These are phyloP conservation scores for Halictus ligatus DNA, from an alignment of 2,888 invertebrate species.

Conservation along the genomic window DNA sequence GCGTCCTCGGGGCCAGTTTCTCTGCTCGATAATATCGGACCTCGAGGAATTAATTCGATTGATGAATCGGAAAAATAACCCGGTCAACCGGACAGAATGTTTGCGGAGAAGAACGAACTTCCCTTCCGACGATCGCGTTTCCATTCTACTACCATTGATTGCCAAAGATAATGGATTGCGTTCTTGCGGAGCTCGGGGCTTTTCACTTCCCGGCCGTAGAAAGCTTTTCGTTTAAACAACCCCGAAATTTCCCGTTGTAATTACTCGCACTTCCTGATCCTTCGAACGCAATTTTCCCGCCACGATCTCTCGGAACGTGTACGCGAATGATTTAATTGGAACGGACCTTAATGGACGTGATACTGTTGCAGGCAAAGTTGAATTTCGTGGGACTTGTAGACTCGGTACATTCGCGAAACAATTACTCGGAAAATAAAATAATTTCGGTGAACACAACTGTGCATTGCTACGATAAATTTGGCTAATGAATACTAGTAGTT, in stretches of 20 bases:
- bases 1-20: constrained; percentile 19
- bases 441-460: too few species aligned
- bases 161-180: neutral
- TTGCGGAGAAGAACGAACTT: neutral
- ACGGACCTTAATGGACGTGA: neutral
- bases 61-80: constrained; percentile 28
- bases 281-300: neutral
- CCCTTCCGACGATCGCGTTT: neutral
- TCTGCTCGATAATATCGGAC: constrained; percentile 15
- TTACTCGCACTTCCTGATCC: neutral
- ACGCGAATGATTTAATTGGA: neutral
- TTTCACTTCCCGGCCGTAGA: neutral
- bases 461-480: too few species aligned
- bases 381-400: too few species aligned
- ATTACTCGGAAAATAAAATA: too few species aligned
- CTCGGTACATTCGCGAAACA: too few species aligned
- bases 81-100: neutral
- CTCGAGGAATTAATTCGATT: constrained; percentile 36
- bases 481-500: too few species aligned
- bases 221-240: neutral
- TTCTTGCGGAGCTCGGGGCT: neutral
- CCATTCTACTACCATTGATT: neutral
- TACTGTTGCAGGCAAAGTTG: too few species aligned
- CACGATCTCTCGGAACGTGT: neutral
- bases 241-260: neutral